Conservation (phyloP, 2,113 vertebrate species). For the Hystrix brachyura region DNA sequence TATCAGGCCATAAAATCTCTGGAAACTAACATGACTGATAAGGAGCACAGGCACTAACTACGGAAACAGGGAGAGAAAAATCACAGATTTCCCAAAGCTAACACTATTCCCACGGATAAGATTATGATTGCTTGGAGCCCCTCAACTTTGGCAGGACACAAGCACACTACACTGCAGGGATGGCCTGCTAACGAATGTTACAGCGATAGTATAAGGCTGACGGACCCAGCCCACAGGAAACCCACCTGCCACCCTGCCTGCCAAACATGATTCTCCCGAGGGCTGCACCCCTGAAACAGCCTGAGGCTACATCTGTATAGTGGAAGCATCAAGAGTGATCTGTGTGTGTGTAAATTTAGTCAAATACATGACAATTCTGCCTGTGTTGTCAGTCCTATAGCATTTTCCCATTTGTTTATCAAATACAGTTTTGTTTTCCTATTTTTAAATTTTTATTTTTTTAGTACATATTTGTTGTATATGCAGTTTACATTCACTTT, state of each 20-base stretch:
- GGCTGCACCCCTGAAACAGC: neutral
- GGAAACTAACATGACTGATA: slow-evolving; percentile 47
- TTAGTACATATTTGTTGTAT: neutral
- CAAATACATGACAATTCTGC: neutral
- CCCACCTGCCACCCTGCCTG: neutral
- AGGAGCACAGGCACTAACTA: slow-evolving; percentile 16
- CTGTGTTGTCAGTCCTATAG: neutral
- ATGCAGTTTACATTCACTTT: neutral
- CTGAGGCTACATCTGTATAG: neutral
- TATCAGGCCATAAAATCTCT: slow-evolving; percentile 34
- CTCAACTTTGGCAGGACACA: neutral
- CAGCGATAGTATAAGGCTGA: neutral
- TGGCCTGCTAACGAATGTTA: neutral
- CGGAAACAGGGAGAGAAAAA: neutral
- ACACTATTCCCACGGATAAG: slow-evolving; percentile 55
- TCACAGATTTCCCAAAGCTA: slow-evolving; percentile 31
- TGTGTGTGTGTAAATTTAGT: neutral
- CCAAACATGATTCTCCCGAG: neutral
- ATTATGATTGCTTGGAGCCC: neutral
- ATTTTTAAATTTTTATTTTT: neutral
- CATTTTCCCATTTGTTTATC: neutral
- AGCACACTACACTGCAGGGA: neutral
- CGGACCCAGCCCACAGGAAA: neutral
- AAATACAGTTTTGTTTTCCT: neutral
- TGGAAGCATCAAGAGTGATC: neutral